Percentiles rank a stretch among this genome's conserved stretches.
Evolutionary conservation across 2,797 vertebrate genomes (phyloP).

Genomic region (Euthynnus affinis): DNA sequence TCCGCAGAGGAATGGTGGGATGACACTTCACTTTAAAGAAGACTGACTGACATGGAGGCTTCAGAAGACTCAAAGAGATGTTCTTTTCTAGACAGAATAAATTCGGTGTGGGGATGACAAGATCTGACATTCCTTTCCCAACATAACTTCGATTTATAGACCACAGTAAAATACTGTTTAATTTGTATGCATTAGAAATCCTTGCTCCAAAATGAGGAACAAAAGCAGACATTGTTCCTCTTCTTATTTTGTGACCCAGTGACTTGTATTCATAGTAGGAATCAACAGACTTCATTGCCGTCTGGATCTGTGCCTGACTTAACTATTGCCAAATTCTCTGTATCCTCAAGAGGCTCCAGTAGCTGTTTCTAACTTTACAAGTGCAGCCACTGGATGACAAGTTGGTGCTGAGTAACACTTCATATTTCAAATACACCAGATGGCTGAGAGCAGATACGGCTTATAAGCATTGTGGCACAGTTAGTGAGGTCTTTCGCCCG

Average conservation of each 20-base stretch:
- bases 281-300: constrained; percentile 21
- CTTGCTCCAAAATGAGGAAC: background rate
- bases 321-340: constrained; percentile 43
- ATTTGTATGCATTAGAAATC: background rate
- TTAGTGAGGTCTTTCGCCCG: constrained; percentile 52
- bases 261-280: constrained; percentile 36
- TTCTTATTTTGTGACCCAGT: constrained; percentile 36
- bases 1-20: too few relatives aligned
- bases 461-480: constrained; percentile 51
- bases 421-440: constrained; percentile 70
- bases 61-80: background rate
- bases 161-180: background rate
- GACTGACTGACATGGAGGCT: background rate
- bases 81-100: constrained; percentile 12
- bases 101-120: background rate
- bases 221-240: background rate
- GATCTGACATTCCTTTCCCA: background rate
- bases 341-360: constrained; percentile 51
- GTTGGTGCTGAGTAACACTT: constrained; percentile 66
- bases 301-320: constrained; percentile 36
- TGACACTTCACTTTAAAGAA: constrained; percentile 31
- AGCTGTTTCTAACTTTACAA: constrained; percentile 67
- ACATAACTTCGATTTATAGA: background rate
- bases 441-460: constrained; percentile 56
- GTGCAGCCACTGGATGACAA: constrained; percentile 59